phyloP scores from a whole-genome alignment of 2,113 vertebrate genomes.

The Perca schrenkii region DNA sequence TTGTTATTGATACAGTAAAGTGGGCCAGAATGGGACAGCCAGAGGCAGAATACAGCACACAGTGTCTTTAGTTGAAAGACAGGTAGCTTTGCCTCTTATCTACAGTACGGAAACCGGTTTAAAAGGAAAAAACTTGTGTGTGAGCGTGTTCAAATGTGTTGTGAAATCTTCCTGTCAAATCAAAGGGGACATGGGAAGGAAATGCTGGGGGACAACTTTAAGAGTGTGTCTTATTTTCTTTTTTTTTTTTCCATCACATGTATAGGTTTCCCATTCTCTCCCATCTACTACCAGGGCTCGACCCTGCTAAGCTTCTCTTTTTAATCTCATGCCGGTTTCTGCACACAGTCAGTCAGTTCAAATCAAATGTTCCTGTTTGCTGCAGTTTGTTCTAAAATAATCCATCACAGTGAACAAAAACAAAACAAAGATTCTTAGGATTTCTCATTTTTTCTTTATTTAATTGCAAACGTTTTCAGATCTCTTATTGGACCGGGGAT shows the following conservation, averaged over 20 bases:
- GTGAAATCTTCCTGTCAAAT: slow-evolving; percentile 61
- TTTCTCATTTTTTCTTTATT: not conserved
- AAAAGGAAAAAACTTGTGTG: slow-evolving; percentile 15
- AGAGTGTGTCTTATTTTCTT: slow-evolving; percentile 27
- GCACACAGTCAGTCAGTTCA: not conserved
- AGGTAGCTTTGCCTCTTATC: slow-evolving; percentile 51
- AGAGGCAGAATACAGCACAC: slow-evolving; percentile 18
- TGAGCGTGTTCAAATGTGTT: slow-evolving; percentile 38
- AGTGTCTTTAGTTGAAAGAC: slow-evolving; percentile 58
- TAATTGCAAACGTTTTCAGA: not conserved
- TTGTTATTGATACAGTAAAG: slow-evolving; percentile 76
- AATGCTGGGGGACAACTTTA: slow-evolving; percentile 25
- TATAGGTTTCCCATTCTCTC: not conserved
- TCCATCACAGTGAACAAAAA: not conserved
- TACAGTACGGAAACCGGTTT: slow-evolving; percentile 26
- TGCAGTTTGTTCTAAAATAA: not conserved
- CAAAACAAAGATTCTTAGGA: not conserved
- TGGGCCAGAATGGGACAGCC: slow-evolving; percentile 57
- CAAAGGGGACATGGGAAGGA: slow-evolving; percentile 39
- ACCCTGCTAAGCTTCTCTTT: not conserved
- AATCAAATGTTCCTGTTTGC: not conserved
- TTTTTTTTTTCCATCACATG: not conserved
- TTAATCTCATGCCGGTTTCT: not conserved
- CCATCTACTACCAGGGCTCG: not conserved
- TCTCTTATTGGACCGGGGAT: not conserved